Conservation (phyloP, 2,888 invertebrate species). For the Dascillus cervinus region DNA sequence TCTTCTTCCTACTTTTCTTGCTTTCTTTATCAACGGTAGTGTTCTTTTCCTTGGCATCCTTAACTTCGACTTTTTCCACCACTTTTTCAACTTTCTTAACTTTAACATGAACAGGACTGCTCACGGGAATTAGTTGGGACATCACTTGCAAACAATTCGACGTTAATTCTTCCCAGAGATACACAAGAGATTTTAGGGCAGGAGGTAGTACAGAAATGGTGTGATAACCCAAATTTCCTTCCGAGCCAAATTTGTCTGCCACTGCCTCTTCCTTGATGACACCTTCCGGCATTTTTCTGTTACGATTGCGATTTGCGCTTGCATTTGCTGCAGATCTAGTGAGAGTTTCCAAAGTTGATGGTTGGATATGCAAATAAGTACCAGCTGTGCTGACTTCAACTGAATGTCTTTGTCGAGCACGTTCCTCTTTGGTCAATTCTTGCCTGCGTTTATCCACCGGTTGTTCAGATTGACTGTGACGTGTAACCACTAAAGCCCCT, state of each 20-base stretch:
- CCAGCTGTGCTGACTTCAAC: constrained; percentile 68
- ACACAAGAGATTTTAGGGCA: constrained; percentile 78
- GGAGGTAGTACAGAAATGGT: constrained; percentile 76
- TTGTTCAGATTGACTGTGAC: constrained; percentile 39
- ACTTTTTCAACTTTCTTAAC: constrained; percentile 30
- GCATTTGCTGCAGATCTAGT: constrained; percentile 75
- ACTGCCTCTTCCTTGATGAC: constrained; percentile 42
- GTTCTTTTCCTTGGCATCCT: constrained; percentile 39
- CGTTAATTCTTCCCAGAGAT: constrained; percentile 83
- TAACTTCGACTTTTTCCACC: constrained; percentile 19
- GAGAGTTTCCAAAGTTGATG: constrained; percentile 68
- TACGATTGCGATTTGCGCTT: constrained; percentile 60
- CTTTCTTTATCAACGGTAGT: constrained; percentile 38
- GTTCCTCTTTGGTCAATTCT: constrained; percentile 51
- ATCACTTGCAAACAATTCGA: constrained; percentile 59
- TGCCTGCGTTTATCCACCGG: constrained; percentile 42
- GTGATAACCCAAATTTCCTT: constrained; percentile 41
- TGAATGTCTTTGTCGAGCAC: constrained; percentile 73
- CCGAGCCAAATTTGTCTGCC: constrained; percentile 11
- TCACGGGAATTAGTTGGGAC: constrained; percentile 52
- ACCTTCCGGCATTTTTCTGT: constrained; percentile 38
- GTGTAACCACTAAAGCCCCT: constrained; percentile 66
- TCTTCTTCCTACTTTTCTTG: constrained; percentile 54
- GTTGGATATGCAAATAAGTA: constrained; percentile 70
- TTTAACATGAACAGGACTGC: constrained; percentile 44